Evolutionary conservation across 37 sponge, comb jelly and placozoan genomes (phyloP).

Genomic region (Sycon ciliatum): DNA sequence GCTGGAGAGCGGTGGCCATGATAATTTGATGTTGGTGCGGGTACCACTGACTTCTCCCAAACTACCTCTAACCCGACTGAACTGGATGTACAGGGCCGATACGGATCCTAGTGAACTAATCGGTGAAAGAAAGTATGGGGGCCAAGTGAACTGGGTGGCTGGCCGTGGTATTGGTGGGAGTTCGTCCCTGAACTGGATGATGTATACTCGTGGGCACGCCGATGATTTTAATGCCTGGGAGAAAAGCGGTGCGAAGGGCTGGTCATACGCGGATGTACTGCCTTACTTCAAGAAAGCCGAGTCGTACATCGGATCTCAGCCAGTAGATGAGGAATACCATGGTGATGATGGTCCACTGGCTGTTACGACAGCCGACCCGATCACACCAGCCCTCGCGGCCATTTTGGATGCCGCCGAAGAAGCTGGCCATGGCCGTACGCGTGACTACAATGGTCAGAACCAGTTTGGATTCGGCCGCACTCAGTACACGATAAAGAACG

Average conservation of each 20-base stretch:
- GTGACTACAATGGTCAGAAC: no score
- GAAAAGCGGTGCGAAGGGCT: neutral
- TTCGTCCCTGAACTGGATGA: conserved; percentile 9
- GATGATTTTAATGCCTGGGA: conserved; percentile 15
- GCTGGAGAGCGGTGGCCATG: conserved; percentile 66
- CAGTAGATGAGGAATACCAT: no score
- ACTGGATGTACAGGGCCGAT: conserved; percentile 65
- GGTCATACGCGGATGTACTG: conserved; percentile 16
- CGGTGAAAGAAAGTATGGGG: no score
- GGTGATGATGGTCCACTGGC: no score
- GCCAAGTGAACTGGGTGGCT: conserved; percentile 58
- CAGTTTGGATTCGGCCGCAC: no score
- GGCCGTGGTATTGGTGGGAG: conserved; percentile 50
- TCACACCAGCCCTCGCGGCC: no score
- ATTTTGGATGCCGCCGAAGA: no score
- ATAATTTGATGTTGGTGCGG: conserved; percentile 33
- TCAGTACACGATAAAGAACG: no score
- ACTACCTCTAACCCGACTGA: conserved; percentile 37
- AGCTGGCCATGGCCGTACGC: no score
- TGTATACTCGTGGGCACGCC: conserved; percentile 11
- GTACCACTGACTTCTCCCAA: conserved; percentile 29
- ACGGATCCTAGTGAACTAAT: no score
- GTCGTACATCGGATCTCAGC: no score
- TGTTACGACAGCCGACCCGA: no score
- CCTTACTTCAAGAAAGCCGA: conserved; percentile 20